Evolutionary conservation across 2,113 vertebrate species (phyloP).

Genomic region (Rhinolophus ferrumequinum): DNA sequence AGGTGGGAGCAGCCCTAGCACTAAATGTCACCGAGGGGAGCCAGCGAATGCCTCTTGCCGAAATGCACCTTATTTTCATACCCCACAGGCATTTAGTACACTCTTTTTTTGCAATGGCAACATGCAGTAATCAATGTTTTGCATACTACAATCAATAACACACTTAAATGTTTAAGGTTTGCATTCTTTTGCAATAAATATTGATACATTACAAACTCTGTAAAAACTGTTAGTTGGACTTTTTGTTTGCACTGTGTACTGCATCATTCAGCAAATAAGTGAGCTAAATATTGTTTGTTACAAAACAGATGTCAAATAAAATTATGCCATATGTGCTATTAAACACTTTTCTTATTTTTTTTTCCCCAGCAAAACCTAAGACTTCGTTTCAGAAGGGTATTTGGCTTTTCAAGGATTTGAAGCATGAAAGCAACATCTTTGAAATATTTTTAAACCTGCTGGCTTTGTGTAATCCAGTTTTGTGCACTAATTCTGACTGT

Average conservation of each 20-base stretch:
- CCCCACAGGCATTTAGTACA: slow-evolving; percentile 89
- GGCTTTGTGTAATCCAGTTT: slow-evolving; percentile 80
- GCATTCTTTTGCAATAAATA: slow-evolving; percentile 88
- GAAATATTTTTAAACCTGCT: slow-evolving; percentile 85
- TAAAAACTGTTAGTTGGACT: slow-evolving; percentile 89
- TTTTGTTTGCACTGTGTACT: slow-evolving; percentile 90
- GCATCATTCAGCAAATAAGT: slow-evolving; percentile 92
- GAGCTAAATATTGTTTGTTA: slow-evolving; percentile 94
- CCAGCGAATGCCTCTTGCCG: slow-evolving; percentile 80
- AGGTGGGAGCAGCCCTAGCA: slow-evolving; percentile 85
- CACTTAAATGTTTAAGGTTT: slow-evolving; percentile 88
- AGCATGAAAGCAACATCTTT: slow-evolving; percentile 85
- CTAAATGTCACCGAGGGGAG: slow-evolving; percentile 88
- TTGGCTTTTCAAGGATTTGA: slow-evolving; percentile 86
- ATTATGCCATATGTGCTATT: slow-evolving; percentile 93
- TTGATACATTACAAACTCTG: slow-evolving; percentile 89
- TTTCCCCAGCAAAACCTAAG: slow-evolving; percentile 85
- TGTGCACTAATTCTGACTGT: slow-evolving; percentile 67
- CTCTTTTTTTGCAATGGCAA: slow-evolving; percentile 93
- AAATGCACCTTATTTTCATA: slow-evolving; percentile 88
- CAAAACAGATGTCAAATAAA: slow-evolving; percentile 94
- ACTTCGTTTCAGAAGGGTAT: slow-evolving; percentile 86
- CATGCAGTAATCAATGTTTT: slow-evolving; percentile 89
- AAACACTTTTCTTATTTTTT: slow-evolving; percentile 88
- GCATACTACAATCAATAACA: slow-evolving; percentile 89